These are phyloP conservation scores for Ypsolopha sequella DNA, from an alignment of 2,888 invertebrate species.

Conservation along the genomic window DNA sequence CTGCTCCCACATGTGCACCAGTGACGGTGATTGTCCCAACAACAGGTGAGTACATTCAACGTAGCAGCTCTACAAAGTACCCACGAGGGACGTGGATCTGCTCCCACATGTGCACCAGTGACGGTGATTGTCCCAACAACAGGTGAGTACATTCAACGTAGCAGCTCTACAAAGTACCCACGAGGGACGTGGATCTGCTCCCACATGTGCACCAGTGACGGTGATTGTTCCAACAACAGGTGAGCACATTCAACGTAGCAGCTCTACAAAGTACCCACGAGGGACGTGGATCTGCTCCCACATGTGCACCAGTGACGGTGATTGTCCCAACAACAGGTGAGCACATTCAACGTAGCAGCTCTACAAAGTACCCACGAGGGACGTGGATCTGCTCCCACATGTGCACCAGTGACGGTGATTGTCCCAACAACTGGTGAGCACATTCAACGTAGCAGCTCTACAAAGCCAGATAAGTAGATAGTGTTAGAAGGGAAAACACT, in stretches of 20 bases:
- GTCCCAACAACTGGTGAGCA: slow-evolving; percentile 27
- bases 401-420: slow-evolving; percentile 67
- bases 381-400: slow-evolving; percentile 67
- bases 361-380: slow-evolving; percentile 60
- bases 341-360: slow-evolving; percentile 64
- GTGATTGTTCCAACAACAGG: slow-evolving; percentile 65
- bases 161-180: slow-evolving; percentile 58
- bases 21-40: slow-evolving; percentile 65
- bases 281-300: slow-evolving; percentile 69
- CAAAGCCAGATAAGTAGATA: slow-evolving; percentile 18
- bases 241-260: slow-evolving; percentile 66
- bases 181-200: slow-evolving; percentile 68
- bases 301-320: slow-evolving; percentile 64
- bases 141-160: too few relatives aligned
- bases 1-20: slow-evolving; percentile 64
- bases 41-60: too few relatives aligned
- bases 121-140: slow-evolving; percentile 66
- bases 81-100: slow-evolving; percentile 69
- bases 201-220: slow-evolving; percentile 63
- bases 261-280: slow-evolving; percentile 56
- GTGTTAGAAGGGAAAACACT: too few relatives aligned
- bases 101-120: slow-evolving; percentile 61
- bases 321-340: slow-evolving; percentile 65
- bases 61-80: slow-evolving; percentile 58
- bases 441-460: slow-evolving; percentile 61